phyloP scores from a whole-genome alignment of 2,888 invertebrate species.

The Lasioglossum vierecki region DNA sequence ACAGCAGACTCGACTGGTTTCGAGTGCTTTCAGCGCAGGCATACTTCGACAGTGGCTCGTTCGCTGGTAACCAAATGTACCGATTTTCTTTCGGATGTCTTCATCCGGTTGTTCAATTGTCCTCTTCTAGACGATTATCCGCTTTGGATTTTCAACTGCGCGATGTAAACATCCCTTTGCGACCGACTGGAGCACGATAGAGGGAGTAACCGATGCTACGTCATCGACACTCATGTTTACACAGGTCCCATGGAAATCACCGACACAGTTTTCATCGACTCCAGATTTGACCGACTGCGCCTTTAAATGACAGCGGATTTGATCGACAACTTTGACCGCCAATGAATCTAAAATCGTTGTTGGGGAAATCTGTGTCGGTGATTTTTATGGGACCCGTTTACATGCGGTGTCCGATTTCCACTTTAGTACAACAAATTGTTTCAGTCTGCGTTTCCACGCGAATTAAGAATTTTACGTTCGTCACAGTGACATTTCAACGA shows the following conservation, averaged over 20 bases:
- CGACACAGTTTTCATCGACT: too few relatives aligned
- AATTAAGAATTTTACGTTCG: background rate
- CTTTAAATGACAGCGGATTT: too few relatives aligned
- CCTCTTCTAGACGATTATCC: background rate
- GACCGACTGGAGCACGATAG: too few relatives aligned
- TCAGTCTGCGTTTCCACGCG: background rate
- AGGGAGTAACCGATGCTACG: too few relatives aligned
- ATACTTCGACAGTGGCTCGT: constrained; percentile 46
- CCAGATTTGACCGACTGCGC: too few relatives aligned
- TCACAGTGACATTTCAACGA: background rate
- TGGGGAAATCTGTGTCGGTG: too few relatives aligned
- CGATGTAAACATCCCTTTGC: too few relatives aligned
- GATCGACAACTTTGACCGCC: too few relatives aligned
- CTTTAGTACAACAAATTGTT: background rate
- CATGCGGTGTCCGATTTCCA: background rate
- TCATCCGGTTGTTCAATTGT: constrained; percentile 17
- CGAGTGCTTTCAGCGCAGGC: constrained; percentile 56
- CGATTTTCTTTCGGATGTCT: constrained; percentile 22
- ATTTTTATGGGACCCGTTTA: too few relatives aligned
- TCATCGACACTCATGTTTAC: too few relatives aligned
- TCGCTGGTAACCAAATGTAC: constrained; percentile 14
- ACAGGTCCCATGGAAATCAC: too few relatives aligned
- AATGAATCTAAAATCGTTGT: too few relatives aligned
- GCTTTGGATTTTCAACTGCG: background rate
- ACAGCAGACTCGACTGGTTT: constrained; percentile 66